These are phyloP conservation scores for Tyrannus savana DNA, from an alignment of 2,113 vertebrate species.

Conservation along the genomic window DNA sequence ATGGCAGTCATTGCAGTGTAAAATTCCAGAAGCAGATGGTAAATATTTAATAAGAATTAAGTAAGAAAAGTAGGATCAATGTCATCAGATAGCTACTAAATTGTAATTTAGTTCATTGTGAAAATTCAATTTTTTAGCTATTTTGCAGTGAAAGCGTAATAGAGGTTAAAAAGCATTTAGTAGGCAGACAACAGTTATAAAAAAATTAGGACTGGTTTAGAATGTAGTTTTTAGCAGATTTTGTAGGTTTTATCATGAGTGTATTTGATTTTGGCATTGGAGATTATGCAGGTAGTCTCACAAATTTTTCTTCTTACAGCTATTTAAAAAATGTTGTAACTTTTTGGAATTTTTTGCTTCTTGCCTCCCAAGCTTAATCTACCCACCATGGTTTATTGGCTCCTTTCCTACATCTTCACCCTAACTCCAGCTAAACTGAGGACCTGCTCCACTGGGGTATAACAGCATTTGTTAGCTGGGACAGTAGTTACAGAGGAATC, in stretches of 20 bases:
- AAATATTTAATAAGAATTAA: slow-evolving; percentile 27
- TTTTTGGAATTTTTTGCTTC: not conserved
- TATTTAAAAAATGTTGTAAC: not conserved
- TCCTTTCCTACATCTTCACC: not conserved
- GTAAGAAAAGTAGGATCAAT: not conserved
- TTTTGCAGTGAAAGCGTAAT: not conserved
- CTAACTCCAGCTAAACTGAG: not conserved
- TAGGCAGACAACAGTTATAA: not conserved
- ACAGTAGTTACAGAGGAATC: not conserved
- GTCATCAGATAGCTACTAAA: not conserved
- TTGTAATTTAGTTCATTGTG: not conserved
- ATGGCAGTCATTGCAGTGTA: not conserved
- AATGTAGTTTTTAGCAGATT: not conserved
- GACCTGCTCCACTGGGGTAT: not conserved
- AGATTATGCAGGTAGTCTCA: not conserved
- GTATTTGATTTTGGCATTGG: not conserved
- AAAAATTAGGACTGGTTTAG: not conserved
- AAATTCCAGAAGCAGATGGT: not conserved
- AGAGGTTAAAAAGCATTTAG: not conserved
- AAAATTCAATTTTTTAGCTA: not conserved
- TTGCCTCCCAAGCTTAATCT: not conserved
- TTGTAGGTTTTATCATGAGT: not conserved
- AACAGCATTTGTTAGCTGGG: not conserved
- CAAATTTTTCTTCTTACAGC: not conserved
- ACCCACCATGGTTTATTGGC: not conserved